Base-by-base conservation (phyloP, 2,888 invertebrate genomes). In the Piscicola geometra region DNA sequence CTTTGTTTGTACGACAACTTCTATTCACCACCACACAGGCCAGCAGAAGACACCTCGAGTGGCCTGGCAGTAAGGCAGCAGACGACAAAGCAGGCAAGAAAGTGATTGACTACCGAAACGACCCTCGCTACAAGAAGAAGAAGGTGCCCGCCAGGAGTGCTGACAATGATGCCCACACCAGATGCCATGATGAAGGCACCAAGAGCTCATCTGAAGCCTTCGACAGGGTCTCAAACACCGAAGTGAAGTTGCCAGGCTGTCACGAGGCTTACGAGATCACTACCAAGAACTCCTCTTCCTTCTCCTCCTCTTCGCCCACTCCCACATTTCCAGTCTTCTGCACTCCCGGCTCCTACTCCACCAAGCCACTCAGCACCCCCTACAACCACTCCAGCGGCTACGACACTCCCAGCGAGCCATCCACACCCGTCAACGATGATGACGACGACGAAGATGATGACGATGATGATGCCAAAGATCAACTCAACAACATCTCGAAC, bases 61-160 rank as follows among this genome's bases (percentile, higher is more conserved):
- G n/a, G n/a, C n/a, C n/a, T n/a, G n/a, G n/a, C n/a, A n/a, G n/a
- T 60, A 70, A 12, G 25, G 32, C 30, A 70, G n/a, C 36, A 35
- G 28, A 21, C 1, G 74, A 68, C 25, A 67, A 71, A 5, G 30
- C 68, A 28, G 28, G 30, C 30, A 77, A 77, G 67, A 64, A 41
- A 33, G 72, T 75, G 30, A 72, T 76, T 36, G 77, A 77, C 64
- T 77, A 76, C 56, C 41, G 78, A 56, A 78, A 78, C 70, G 78
- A 78, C 68, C 78, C 78, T 3, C 71, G 78, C 21, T 78, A 69
- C 52, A 75, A 75, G 70, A 78, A 78, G 67, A 78, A 78, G 73
- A 78, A 78, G 52, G 28, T 35, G 0, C 21, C 47, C 30, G 0
- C 32, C 33, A 72, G 52, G 52, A 72, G 50, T 52, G 33, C 25